Conservation (phyloP, 2,797 vertebrate species). For the Tamandua tetradactyla region DNA sequence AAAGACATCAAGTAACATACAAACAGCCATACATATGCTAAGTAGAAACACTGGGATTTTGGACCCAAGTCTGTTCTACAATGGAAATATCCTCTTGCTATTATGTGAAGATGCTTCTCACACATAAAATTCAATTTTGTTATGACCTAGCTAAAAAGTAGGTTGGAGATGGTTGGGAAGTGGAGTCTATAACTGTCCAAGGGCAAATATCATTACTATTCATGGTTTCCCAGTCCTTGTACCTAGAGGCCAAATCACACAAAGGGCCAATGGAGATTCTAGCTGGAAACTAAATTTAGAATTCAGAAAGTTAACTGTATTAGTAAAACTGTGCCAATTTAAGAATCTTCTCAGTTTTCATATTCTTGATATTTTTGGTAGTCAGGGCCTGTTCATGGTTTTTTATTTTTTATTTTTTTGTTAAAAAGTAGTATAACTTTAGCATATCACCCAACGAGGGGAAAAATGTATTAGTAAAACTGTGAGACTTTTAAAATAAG, state of each 20-base stretch:
- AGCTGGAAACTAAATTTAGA: not conserved
- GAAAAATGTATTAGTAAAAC: not conserved
- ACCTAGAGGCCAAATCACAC: not conserved
- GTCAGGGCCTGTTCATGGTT: not conserved
- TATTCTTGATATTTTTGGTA: slow-evolving; percentile 31
- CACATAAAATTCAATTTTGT: not conserved
- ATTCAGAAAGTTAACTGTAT: not conserved
- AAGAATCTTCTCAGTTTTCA: slow-evolving; percentile 52
- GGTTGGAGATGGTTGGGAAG: not conserved
- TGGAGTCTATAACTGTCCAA: not conserved
- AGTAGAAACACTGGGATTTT: not conserved
- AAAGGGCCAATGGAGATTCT: not conserved
- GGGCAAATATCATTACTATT: slow-evolving; percentile 38
- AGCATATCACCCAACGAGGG: not conserved
- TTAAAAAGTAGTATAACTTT: not conserved
- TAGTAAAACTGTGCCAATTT: not conserved
- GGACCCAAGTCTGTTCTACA: not conserved
- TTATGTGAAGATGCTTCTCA: not conserved
- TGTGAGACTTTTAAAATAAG: not conserved
- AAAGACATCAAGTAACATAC: not conserved
- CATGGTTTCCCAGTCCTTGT: not conserved
- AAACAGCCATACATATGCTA: not conserved
- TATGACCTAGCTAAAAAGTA: not conserved
- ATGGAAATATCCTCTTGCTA: not conserved
- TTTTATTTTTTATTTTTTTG: not conserved